These are phyloP conservation scores for Pachyrhynchus sulphureomaculatus DNA, from an alignment of 1,140 invertebrate genomes.

Conservation along the genomic window DNA sequence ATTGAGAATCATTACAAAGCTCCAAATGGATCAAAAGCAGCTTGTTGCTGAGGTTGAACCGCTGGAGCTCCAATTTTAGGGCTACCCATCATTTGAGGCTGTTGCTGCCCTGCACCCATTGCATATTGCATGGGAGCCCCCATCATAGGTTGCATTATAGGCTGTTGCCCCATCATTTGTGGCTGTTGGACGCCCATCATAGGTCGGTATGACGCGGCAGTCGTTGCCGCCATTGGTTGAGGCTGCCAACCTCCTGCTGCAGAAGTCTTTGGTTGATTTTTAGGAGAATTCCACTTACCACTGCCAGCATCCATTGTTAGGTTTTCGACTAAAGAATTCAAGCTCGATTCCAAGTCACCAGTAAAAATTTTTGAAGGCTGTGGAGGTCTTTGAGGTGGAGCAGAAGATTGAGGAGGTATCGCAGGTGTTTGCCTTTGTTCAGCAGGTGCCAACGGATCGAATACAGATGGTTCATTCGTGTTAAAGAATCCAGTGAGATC, in stretches of 20 bases:
- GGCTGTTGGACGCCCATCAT: slow-evolving; percentile 59
- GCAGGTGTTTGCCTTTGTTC: slow-evolving; percentile 54
- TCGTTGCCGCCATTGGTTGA: slow-evolving; percentile 81
- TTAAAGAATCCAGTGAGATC: slow-evolving; percentile 43
- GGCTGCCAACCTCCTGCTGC: slow-evolving; percentile 71
- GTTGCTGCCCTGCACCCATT: slow-evolving; percentile 19
- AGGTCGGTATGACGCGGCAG: slow-evolving; percentile 75
- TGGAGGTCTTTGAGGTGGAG: slow-evolving; percentile 47
- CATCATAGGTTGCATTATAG: slow-evolving; percentile 36
- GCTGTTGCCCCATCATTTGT: slow-evolving; percentile 36
- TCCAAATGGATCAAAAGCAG: slow-evolving; percentile 51
- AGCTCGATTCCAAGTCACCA: slow-evolving; percentile 87
- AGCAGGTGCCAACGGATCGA: slow-evolving; percentile 66
- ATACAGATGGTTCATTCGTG: slow-evolving; percentile 52
- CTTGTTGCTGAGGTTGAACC: slow-evolving; percentile 35
- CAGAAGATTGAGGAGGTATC: slow-evolving; percentile 53
- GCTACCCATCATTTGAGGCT: slow-evolving; percentile 39
- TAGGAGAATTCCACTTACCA: slow-evolving; percentile 81
- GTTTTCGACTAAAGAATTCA: slow-evolving; percentile 88
- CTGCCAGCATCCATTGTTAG: slow-evolving; percentile 82
- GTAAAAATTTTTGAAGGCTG: slow-evolving; percentile 74
- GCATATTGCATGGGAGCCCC: slow-evolving; percentile 27
- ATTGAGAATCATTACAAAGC: slow-evolving; percentile 40
- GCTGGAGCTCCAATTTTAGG: slow-evolving; percentile 36
- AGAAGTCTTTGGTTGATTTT: slow-evolving; percentile 74